Percentiles rank a stretch among this genome's conserved stretches.
phyloP scores from a whole-genome alignment of 1,140 invertebrate genomes.

The Tenebrio molitor region DNA sequence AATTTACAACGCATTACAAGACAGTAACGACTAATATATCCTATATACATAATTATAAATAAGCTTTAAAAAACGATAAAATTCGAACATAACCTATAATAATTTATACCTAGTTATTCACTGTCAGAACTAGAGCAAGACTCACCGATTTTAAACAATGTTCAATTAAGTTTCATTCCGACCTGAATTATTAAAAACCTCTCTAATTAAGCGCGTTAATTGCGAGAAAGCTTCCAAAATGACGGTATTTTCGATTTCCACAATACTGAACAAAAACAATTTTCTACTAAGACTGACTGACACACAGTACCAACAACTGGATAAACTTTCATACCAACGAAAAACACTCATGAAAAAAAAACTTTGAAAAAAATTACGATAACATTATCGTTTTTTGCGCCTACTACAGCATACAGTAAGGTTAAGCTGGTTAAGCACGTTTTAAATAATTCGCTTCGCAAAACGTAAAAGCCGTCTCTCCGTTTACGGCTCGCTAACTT shows the following conservation, averaged over 20 bases:
- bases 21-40: slow-evolving; percentile 24
- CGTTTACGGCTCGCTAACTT: slow-evolving; percentile 11
- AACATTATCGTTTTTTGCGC: too few relatives aligned
- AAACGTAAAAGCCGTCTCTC: not conserved
- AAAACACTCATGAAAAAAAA: not conserved
- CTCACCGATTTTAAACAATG: slow-evolving; percentile 34
- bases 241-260: not conserved
- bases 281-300: not conserved
- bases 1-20: slow-evolving; percentile 23
- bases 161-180: slow-evolving; percentile 38
- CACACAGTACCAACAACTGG: not conserved
- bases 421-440: not conserved
- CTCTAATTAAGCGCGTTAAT: slow-evolving; percentile 30
- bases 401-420: too few relatives aligned
- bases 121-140: not conserved
- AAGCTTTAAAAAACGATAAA: slow-evolving; percentile 29
- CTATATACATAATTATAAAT: slow-evolving; percentile 21
- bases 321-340: not conserved
- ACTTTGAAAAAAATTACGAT: not conserved
- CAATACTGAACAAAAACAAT: not conserved
- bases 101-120: not conserved
- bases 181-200: slow-evolving; percentile 1
- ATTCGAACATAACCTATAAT: slow-evolving; percentile 19
- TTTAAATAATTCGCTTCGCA: not conserved
- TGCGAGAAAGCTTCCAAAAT: slow-evolving; percentile 12